Evolutionary conservation across 2,888 invertebrate genomes (phyloP), one percentile per base, ranked within the genome.

Genomic region (Nephrotoma guestfalica): DNA sequence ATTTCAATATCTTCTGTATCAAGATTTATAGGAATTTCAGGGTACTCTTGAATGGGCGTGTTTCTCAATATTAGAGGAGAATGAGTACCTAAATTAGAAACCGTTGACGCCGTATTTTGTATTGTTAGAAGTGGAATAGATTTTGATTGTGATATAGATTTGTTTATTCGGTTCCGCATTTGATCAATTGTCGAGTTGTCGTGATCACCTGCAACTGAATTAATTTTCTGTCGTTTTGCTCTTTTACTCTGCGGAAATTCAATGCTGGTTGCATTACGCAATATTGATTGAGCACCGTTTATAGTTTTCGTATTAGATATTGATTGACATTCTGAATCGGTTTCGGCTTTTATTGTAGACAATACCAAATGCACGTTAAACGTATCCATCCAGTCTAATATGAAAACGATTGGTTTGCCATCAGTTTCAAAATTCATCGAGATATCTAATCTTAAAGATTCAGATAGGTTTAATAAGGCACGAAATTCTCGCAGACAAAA

Each of bases 401-500:
- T 93, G 88, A 96, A 94, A 47, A 96, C 93, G 4, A 96, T 93
- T 5, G 97, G 97, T 88, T 95, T 94, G 88, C 97, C 97, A 86
- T 95, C 94, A 51, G 93, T 93, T 90, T 96, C 95, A 92, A 97
- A 97, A 89, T 94, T 93, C 83, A 96, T 90, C 85, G 93, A 93
- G 4, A 97, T 89, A 86, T 95, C 94, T 86, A 96, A 92, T 89
- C 93, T 94, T 7, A 95, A 92, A 0, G 93, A 93, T 91, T 97
- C 98, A 0, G 96, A 95, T 92, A 97, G 97, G 41, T 93, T 92
- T 40, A 97, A 91, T 15, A 97, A 93, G 0, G 97, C 96, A 90
- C 95, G 92, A 87, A 98, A 94, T 90, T 97, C 97, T 90, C 96
- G 97, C 86, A 97, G 91, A 88, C 96, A 96, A 91, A 97, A 97